These are phyloP conservation scores for Drosophila rellima DNA, from an alignment of 2,888 invertebrate genomes.

Conservation along the genomic window DNA sequence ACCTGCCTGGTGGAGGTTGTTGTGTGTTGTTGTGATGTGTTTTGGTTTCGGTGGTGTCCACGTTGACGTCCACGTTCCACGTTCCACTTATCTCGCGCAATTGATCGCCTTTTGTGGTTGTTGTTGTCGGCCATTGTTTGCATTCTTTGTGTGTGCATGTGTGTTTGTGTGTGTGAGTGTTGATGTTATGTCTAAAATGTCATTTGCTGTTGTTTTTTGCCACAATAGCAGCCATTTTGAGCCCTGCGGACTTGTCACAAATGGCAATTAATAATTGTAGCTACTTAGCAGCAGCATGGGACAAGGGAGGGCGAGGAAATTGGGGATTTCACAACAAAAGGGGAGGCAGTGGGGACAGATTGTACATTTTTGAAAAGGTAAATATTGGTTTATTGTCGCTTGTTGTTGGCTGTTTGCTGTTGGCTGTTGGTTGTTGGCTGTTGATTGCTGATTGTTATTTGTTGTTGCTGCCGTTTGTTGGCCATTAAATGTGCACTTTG, in stretches of 20 bases:
- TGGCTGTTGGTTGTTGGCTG: conserved; percentile 21
- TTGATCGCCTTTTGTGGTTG: conserved; percentile 64
- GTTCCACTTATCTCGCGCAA: conserved; percentile 75
- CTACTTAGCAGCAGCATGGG: conserved; percentile 60
- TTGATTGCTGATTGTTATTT: conserved; percentile 24
- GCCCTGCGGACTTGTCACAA: conserved; percentile 59
- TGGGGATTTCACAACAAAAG: not conserved
- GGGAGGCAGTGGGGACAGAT: conserved; percentile 6
- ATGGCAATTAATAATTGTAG: conserved; percentile 77
- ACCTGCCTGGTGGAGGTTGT: conserved; percentile 15
- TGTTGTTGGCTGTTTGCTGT: conserved; percentile 19
- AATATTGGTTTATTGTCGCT: conserved; percentile 64
- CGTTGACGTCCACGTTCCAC: conserved; percentile 40
- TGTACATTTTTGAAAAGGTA: conserved; percentile 58
- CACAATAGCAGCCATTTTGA: conserved; percentile 68
- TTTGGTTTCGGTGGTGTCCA: conserved; percentile 58
- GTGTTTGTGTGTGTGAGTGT: conserved; percentile 28
- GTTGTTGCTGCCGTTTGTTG: conserved; percentile 19
- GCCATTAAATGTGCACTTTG: conserved; percentile 62
- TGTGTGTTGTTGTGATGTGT: conserved; percentile 16
- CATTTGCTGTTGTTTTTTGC: conserved; percentile 51
- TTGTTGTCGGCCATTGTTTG: conserved; percentile 73
- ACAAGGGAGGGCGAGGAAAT: not conserved
- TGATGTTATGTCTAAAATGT: conserved; percentile 68
- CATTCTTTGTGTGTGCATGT: conserved; percentile 49